Percentiles rank a stretch among this genome's conserved stretches.
Evolutionary conservation across 1,140 invertebrate genomes (phyloP).

Genomic region (Teleogryllus occipitalis): DNA sequence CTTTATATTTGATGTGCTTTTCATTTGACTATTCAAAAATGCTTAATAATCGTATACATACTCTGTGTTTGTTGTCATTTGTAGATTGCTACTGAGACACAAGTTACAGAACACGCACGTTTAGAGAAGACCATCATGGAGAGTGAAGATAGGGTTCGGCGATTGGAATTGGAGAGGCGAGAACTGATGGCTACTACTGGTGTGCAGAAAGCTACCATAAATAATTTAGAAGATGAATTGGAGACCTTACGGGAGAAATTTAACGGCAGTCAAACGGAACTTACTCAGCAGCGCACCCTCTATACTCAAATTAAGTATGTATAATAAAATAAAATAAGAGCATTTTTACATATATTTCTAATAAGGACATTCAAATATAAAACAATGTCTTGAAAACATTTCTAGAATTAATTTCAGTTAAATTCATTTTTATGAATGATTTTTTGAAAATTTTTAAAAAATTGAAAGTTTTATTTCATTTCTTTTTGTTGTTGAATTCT

Average conservation of each 20-base stretch:
- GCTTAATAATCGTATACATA: not conserved
- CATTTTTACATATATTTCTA: constrained; percentile 1
- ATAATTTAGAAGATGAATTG: constrained; percentile 35
- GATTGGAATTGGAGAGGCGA: constrained; percentile 35
- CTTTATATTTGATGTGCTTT: too few relatives aligned
- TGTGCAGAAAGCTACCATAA: constrained; percentile 32
- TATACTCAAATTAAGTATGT: constrained; percentile 20
- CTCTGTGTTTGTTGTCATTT: constrained; percentile 11
- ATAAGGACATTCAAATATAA: not conserved
- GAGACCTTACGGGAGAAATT: constrained; percentile 25
- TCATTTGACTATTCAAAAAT: too few relatives aligned
- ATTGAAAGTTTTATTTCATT: too few relatives aligned
- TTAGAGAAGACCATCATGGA: constrained; percentile 33
- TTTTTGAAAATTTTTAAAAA: too few relatives aligned
- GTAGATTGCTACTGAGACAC: constrained; percentile 44
- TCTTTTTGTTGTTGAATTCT: too few relatives aligned
- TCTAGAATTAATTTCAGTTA: too few relatives aligned
- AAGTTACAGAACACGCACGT: constrained; percentile 38
- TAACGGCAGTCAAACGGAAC: constrained; percentile 19
- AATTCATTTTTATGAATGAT: too few relatives aligned
- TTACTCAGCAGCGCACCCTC: constrained; percentile 12
- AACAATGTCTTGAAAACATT: too few relatives aligned
- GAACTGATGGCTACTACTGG: constrained; percentile 37
- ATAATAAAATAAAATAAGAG: not conserved
- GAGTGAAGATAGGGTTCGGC: constrained; percentile 33